Percentiles rank a stretch among this genome's conserved stretches.
Evolutionary conservation across 2,797 vertebrate genomes (phyloP).

Genomic region (Poeciliopsis gracilis): DNA sequence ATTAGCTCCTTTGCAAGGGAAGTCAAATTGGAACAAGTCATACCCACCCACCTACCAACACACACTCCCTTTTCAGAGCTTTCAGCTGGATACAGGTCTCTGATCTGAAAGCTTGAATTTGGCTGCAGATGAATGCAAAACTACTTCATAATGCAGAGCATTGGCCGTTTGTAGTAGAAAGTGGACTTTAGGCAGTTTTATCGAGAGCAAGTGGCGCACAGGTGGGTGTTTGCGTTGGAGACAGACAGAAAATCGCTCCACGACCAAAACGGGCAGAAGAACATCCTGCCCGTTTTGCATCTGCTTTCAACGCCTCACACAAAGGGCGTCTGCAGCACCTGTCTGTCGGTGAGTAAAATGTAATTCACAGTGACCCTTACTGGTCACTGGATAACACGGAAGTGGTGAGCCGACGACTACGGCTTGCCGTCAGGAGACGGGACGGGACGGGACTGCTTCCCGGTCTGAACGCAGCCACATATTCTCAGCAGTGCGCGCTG

Average conservation of each 20-base stretch:
- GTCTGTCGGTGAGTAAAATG: conserved; percentile 36
- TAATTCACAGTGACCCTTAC: conserved; percentile 23
- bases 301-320: conserved; percentile 36
- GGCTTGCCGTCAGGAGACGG: background rate
- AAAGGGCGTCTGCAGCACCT: conserved; percentile 14
- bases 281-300: conserved; percentile 17
- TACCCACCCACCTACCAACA: conserved; percentile 18
- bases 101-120: conserved; percentile 48
- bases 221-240: conserved; percentile 10
- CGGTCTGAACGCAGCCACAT: conserved; percentile 7
- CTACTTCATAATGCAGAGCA: conserved; percentile 29
- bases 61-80: conserved; percentile 16
- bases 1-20: conserved; percentile 26
- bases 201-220: conserved; percentile 17
- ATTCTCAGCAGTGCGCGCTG: conserved; percentile 24
- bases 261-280: conserved; percentile 17
- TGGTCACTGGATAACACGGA: conserved; percentile 12
- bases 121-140: conserved; percentile 42
- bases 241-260: conserved; percentile 22
- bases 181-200: conserved; percentile 26
- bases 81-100: conserved; percentile 32
- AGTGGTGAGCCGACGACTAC: conserved; percentile 13
- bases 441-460: conserved; percentile 10
- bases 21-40: conserved; percentile 47
- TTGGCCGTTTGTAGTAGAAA: conserved; percentile 30